Evolutionary conservation across 92 coral and sea anemone species (phyloP).

Genomic region (Epizoanthus rinbou): DNA sequence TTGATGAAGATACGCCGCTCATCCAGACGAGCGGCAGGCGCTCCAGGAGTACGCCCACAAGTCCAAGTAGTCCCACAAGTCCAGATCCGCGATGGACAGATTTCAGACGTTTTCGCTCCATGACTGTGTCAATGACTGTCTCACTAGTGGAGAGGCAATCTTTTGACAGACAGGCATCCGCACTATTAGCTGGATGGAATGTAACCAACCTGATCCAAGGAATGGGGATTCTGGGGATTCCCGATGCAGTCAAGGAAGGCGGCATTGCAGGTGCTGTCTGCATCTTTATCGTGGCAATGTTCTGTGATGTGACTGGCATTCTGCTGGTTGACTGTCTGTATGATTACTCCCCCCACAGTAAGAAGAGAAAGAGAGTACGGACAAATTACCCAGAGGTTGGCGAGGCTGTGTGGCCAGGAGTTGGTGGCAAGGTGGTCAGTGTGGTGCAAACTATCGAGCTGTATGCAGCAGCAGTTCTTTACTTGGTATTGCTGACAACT

Average conservation of each 20-base stretch:
- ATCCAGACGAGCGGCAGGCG: not conserved
- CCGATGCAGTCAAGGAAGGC: conserved; percentile 87
- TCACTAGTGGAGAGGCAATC: conserved; percentile 82
- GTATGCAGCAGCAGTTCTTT: conserved; percentile 83
- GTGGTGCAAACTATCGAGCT: conserved; percentile 82
- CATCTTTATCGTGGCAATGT: conserved; percentile 79
- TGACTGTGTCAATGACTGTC: conserved; percentile 71
- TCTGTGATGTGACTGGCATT: conserved; percentile 87
- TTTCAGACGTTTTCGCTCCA: conserved; percentile 72
- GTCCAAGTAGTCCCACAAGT: not conserved
- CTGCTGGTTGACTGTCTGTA: conserved; percentile 87
- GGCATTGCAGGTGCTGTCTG: conserved; percentile 82
- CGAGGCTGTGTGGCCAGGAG: conserved; percentile 94
- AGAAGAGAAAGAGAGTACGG: conserved; percentile 76
- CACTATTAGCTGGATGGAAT: conserved; percentile 89
- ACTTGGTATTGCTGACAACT: conserved; percentile 75
- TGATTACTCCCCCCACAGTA: conserved; percentile 85
- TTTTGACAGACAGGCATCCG: conserved; percentile 78
- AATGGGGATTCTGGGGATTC: conserved; percentile 93
- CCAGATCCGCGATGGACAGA: conserved; percentile 60
- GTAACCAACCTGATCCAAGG: conserved; percentile 90
- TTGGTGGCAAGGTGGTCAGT: conserved; percentile 79
- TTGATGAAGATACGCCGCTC: conserved; percentile 28
- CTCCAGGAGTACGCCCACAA: not conserved
- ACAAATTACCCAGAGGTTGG: conserved; percentile 85